phyloP scores from a whole-genome alignment of 2,113 vertebrate genomes.

The Oceanodroma tethys region DNA sequence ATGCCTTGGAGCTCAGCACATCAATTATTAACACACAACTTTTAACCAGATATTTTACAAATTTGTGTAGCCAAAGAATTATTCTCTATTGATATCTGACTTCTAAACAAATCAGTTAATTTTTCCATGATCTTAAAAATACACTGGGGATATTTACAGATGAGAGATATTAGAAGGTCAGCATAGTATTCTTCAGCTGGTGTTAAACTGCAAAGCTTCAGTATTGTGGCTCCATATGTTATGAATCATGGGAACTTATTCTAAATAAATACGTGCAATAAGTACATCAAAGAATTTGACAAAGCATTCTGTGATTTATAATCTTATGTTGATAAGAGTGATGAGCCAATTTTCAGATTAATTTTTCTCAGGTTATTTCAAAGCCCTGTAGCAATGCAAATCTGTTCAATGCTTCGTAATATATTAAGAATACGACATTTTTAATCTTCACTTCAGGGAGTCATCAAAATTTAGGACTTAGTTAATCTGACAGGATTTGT shows the following conservation, averaged over 20 bases:
- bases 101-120: not conserved
- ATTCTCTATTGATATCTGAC: not conserved
- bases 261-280: not conserved
- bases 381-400: slow-evolving; percentile 28
- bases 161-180: not conserved
- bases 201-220: not conserved
- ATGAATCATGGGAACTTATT: not conserved
- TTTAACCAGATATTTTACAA: not conserved
- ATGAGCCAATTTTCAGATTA: slow-evolving; percentile 26
- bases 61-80: not conserved
- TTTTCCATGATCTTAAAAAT: not conserved
- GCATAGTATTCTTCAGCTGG: not conserved
- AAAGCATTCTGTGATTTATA: slow-evolving; percentile 8
- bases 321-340: not conserved
- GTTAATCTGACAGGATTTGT: slow-evolving; percentile 33
- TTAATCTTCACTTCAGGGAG: slow-evolving; percentile 38
- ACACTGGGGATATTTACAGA: not conserved
- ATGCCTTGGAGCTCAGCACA: not conserved
- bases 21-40: not conserved
- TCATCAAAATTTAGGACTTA: slow-evolving; percentile 21
- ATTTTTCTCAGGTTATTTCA: slow-evolving; percentile 45
- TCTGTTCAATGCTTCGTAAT: not conserved
- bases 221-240: not conserved
- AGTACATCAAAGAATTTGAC: not conserved
- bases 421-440: slow-evolving; percentile 30